Evolutionary conservation across 2,113 vertebrate genomes (phyloP).

Genomic region (Elaphurus davidianus): DNA sequence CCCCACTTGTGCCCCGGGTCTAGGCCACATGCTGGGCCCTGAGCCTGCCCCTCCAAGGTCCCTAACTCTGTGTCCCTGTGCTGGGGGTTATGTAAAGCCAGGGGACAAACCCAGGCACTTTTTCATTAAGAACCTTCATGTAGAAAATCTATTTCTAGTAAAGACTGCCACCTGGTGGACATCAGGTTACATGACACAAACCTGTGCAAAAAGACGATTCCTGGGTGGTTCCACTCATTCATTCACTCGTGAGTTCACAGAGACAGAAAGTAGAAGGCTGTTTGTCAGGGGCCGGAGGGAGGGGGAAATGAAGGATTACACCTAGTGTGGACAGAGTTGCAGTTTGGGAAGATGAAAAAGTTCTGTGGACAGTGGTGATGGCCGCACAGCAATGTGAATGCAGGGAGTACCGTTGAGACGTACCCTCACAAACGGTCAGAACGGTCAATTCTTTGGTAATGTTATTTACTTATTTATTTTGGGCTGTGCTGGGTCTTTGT

Average conservation of each 20-base stretch:
- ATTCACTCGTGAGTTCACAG: background rate
- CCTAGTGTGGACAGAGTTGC: too few species aligned
- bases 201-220: background rate
- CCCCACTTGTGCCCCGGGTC: background rate
- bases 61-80: background rate
- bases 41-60: background rate
- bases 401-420: fast-evolving
- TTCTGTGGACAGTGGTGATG: background rate
- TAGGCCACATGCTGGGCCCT: too few species aligned
- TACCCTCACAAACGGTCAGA: background rate
- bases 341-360: background rate
- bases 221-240: background rate
- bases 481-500: background rate
- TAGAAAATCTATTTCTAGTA: background rate
- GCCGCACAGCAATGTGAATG: fast-evolving
- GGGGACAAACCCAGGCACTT: background rate
- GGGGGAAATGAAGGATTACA: fast-evolving
- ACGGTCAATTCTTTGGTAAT: background rate
- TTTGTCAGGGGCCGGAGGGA: background rate
- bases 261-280: too few species aligned
- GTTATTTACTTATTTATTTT: background rate
- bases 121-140: background rate
- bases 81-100: background rate
- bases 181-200: background rate
- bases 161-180: background rate